These are phyloP conservation scores for Eupeodes latifasciatus DNA, from an alignment of 2,888 invertebrate genomes.

Conservation along the genomic window DNA sequence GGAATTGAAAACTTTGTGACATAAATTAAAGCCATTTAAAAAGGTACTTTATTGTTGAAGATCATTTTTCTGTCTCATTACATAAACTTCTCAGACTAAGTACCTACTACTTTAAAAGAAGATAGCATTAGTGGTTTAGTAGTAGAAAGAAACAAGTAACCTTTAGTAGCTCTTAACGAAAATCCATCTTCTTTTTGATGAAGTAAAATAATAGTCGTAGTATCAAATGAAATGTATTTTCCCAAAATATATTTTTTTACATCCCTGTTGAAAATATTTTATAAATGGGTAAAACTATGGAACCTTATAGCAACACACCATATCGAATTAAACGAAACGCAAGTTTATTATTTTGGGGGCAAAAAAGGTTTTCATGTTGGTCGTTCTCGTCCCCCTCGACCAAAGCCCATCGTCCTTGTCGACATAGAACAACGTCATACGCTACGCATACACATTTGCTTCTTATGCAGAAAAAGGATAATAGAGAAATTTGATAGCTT, in stretches of 20 bases:
- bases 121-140: too few species aligned
- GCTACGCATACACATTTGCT: constrained; percentile 25
- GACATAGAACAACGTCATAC: neutral
- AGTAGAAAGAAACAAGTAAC: too few species aligned
- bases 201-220: neutral
- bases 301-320: constrained; percentile 14
- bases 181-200: too few species aligned
- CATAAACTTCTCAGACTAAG: too few species aligned
- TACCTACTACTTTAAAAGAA: too few species aligned
- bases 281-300: constrained; percentile 19
- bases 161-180: too few species aligned
- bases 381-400: neutral
- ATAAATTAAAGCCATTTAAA: too few species aligned
- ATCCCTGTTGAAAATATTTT: neutral
- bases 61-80: too few species aligned
- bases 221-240: neutral
- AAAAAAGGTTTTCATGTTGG: neutral
- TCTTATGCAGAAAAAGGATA: constrained; percentile 70
- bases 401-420: neutral
- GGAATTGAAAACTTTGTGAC: too few species aligned
- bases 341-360: constrained; percentile 26
- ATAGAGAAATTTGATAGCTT: constrained; percentile 72
- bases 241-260: neutral
- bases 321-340: constrained; percentile 26
- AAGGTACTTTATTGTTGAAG: too few species aligned